These are phyloP conservation scores for Macaria liturata DNA, from an alignment of 2,888 invertebrate genomes.

Conservation along the genomic window DNA sequence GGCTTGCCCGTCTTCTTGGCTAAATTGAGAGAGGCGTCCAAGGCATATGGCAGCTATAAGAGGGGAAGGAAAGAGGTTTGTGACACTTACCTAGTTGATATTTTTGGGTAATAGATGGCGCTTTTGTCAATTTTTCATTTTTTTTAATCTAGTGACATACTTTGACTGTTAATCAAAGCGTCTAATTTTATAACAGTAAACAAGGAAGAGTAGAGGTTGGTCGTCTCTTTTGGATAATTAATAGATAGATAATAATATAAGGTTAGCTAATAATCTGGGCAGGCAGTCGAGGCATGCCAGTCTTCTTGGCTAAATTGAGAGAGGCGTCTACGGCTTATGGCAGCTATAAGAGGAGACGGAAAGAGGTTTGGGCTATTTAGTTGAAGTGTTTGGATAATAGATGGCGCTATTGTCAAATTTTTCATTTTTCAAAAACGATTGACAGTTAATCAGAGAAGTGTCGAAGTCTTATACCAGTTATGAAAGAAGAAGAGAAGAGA, in stretches of 20 bases:
- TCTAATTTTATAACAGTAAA: too few relatives aligned
- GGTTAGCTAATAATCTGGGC: conserved; percentile 84
- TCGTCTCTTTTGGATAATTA: too few relatives aligned
- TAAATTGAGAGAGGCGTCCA: conserved; percentile 80
- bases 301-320: conserved; percentile 88
- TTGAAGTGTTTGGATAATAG: background rate
- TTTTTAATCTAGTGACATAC: too few relatives aligned
- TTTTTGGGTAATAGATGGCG: conserved; percentile 1
- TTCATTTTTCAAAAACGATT: too few relatives aligned
- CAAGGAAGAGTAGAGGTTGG: too few relatives aligned
- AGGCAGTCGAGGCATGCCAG: conserved; percentile 89
- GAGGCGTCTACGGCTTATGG: conserved; percentile 35
- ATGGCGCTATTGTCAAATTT: conserved; percentile 4
- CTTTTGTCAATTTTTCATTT: background rate
- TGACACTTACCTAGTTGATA: too few relatives aligned
- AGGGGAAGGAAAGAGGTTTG: conserved; percentile 14
- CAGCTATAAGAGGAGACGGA: conserved; percentile 9
- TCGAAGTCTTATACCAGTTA: too few relatives aligned
- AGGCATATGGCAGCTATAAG: conserved; percentile 17
- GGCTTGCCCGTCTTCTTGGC: conserved; percentile 91
- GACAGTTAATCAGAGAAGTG: too few relatives aligned
- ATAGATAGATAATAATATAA: too few relatives aligned
- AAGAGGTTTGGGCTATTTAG: conserved; percentile 7
- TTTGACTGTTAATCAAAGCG: too few relatives aligned
- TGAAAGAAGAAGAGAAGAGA: too few relatives aligned